These are phyloP conservation scores for Greenwoodochromis staneri DNA, from an alignment of 2,113 vertebrate genomes.

Conservation along the genomic window DNA sequence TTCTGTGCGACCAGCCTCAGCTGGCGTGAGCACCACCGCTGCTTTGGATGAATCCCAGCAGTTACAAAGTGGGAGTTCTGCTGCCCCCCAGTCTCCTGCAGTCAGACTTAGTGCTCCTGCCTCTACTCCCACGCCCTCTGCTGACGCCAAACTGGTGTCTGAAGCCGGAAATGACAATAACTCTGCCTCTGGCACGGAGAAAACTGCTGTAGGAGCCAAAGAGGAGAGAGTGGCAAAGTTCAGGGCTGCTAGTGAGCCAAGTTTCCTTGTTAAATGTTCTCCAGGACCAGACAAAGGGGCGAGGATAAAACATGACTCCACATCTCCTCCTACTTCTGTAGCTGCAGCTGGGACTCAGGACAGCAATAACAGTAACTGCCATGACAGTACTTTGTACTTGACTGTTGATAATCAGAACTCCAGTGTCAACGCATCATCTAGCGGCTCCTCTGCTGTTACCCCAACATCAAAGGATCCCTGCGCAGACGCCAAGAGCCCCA, in stretches of 20 bases:
- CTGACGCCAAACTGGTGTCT: slow-evolving; percentile 79
- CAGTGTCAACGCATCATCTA: slow-evolving; percentile 74
- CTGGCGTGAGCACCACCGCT: slow-evolving; percentile 63
- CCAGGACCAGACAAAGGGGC: slow-evolving; percentile 70
- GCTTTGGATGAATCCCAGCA: slow-evolving; percentile 76
- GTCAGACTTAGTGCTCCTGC: slow-evolving; percentile 50
- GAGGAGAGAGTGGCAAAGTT: slow-evolving; percentile 73
- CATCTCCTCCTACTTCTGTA: slow-evolving; percentile 66
- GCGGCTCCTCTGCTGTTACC: slow-evolving; percentile 65
- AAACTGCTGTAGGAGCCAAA: slow-evolving; percentile 57
- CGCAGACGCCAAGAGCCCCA: slow-evolving; percentile 80
- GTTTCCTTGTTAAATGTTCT: slow-evolving; percentile 73
- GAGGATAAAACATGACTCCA: slow-evolving; percentile 78
- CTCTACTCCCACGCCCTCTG: slow-evolving; percentile 46
- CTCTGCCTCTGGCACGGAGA: slow-evolving; percentile 46
- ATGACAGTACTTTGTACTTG: slow-evolving; percentile 77
- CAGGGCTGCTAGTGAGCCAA: slow-evolving; percentile 78
- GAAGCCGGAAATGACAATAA: slow-evolving; percentile 76
- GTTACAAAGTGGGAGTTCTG: slow-evolving; percentile 72
- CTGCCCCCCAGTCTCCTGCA: slow-evolving; percentile 76
- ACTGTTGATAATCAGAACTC: slow-evolving; percentile 81
- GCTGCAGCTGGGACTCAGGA: slow-evolving; percentile 71
- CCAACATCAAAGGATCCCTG: slow-evolving; percentile 75
- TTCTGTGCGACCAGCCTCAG: slow-evolving; percentile 79
- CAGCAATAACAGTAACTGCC: slow-evolving; percentile 80